Evolutionary conservation across 2,113 vertebrate genomes (phyloP), one percentile per base, ranked within the genome.

Genomic region (Hypocryptadius cinnamomeus): DNA sequence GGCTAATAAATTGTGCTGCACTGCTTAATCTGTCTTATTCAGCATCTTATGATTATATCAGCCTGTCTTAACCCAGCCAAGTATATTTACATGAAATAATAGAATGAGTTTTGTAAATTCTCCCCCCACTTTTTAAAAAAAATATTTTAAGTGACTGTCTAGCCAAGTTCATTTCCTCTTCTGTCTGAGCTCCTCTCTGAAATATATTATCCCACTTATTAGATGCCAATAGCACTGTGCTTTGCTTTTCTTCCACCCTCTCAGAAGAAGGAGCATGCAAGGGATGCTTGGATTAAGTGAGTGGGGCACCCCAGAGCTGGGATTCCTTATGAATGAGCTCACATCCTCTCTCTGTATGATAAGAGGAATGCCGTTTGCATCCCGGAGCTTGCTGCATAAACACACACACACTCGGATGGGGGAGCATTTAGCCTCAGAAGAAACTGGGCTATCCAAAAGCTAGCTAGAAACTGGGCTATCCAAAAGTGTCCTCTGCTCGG

Each of bases 321-420:
- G 97, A 99, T 99, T 98, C 98, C 98, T 98, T 96, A 82, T 88
- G 64, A 97, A 98, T 99, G 98, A 99, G 98, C 98, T 99, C 98
- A 99, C 96, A 98, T 99, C 98, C 98, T 98, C 92, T 98, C 96
- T 97, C 98, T 79, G 96, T 97, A 96, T 97, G 97, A 98, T 98
- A 98, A 97, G 97, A 98, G 97, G 98, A 96, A 98, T 97, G 98
- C 97, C 96, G 92, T 98, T 91, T 96, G 98, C 92, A 96, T 96
- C 96, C 92, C 89, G 76, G 96, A 78, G 96, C 95, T 97, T 72
- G 96, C 96, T 97, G 79, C 94, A 95, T 93, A 92, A 93, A 96
- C 90, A 96, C 92, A 89, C 89, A 76, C 61, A 82, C 92, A 57
- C 64, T 91, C 80, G 89, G 90, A 96, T 81, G 94, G 95, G 95